Evolutionary conservation across 2,888 invertebrate species (phyloP).

Genomic region (Metopia argyrocephala): DNA sequence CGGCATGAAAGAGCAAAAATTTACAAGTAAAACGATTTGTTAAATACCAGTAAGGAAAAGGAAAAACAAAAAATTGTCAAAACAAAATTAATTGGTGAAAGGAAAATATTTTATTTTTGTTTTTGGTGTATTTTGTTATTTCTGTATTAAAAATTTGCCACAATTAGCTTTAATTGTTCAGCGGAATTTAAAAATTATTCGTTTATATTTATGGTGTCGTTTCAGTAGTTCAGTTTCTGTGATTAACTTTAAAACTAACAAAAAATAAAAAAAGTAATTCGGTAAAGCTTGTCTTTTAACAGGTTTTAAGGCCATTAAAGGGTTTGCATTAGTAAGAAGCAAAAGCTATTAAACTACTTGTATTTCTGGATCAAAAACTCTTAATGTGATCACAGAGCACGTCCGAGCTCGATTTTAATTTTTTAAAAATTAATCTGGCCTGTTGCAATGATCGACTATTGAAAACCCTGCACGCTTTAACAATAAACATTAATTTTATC

Average conservation of each 20-base stretch:
- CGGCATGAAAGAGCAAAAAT: conserved; percentile 10
- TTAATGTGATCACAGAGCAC: conserved; percentile 14
- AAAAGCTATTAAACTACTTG: neutral
- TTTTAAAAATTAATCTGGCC: no score
- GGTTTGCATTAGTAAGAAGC: neutral
- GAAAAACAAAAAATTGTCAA: conserved; percentile 21
- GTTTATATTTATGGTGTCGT: neutral
- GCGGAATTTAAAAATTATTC: conserved; percentile 46
- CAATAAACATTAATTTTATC: no score
- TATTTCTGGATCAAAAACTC: neutral
- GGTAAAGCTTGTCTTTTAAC: neutral
- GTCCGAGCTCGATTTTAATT: no score
- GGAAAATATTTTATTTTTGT: conserved; percentile 1
- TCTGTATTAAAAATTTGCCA: conserved; percentile 48
- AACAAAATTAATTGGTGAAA: conserved; percentile 9
- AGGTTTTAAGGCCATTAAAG: conserved; percentile 42
- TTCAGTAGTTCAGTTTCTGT: neutral
- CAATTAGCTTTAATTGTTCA: conserved; percentile 58
- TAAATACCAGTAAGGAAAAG: conserved; percentile 8
- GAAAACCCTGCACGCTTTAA: no score
- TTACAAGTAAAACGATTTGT: conserved; percentile 24
- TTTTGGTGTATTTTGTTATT: neutral
- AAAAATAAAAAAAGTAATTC: no score
- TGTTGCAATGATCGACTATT: no score
- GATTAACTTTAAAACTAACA: conserved; percentile 8